Evolutionary conservation across 2,888 invertebrate genomes (phyloP).

Genomic region (Pasiphila rectangulata): DNA sequence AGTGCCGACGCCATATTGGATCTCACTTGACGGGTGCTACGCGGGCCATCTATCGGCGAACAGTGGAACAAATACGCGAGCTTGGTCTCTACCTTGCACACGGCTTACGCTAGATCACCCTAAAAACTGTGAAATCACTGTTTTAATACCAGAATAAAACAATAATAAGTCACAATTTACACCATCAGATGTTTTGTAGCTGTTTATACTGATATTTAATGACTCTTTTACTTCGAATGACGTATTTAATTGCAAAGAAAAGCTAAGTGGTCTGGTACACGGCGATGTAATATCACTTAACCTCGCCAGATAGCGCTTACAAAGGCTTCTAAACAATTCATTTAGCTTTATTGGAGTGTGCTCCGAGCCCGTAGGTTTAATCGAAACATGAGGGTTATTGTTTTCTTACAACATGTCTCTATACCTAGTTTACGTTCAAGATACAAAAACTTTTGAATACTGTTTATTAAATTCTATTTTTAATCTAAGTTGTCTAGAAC

Average conservation of each 20-base stretch:
- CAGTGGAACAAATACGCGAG: constrained; percentile 44
- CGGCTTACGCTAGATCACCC: constrained; percentile 4
- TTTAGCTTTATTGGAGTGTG: constrained; percentile 22
- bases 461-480: too few relatives aligned
- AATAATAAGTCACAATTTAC: neutral
- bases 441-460: too few relatives aligned
- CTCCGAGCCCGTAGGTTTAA: constrained; percentile 22
- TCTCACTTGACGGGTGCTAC: constrained; percentile 53
- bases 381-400: constrained; percentile 8
- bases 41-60: constrained; percentile 64
- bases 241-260: constrained; percentile 4
- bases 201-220: neutral
- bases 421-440: too few relatives aligned
- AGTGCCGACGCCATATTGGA: constrained; percentile 79
- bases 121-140: neutral
- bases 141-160: too few relatives aligned
- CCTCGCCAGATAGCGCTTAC: constrained; percentile 48
- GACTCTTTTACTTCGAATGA: neutral
- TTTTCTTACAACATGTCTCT: too few relatives aligned
- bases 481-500: too few relatives aligned
- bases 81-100: constrained; percentile 22
- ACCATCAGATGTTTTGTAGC: neutral
- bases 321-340: neutral
- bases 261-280: neutral
- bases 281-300: constrained; percentile 26